phyloP scores from a whole-genome alignment of 2,113 vertebrate genomes.

The Aplodontia rufa region DNA sequence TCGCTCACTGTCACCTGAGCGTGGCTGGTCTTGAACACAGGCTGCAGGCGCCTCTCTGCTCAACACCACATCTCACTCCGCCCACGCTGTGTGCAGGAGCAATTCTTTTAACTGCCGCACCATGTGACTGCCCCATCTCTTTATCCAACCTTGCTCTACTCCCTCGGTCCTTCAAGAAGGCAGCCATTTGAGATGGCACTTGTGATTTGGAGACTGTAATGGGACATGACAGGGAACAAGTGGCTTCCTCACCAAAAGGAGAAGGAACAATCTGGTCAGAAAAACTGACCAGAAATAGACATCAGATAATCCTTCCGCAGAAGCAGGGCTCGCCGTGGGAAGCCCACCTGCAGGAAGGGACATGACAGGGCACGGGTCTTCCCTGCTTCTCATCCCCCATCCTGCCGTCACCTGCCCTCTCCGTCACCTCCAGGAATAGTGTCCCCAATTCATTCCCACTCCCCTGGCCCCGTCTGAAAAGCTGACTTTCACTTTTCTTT shows the following conservation, averaged over 20 bases:
- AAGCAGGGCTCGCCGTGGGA: neutral
- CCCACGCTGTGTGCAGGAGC: accelerated
- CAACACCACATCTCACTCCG: too few species aligned
- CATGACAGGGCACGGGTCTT: too few species aligned
- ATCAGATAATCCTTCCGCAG: neutral
- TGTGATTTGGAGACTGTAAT: neutral
- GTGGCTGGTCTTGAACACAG: neutral
- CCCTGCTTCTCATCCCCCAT: too few species aligned
- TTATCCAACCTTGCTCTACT: accelerated
- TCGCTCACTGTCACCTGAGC: neutral
- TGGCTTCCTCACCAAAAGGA: constrained; percentile 53
- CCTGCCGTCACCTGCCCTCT: too few species aligned
- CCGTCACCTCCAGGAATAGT: neutral
- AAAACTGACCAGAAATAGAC: constrained; percentile 54
- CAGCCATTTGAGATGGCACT: neutral
- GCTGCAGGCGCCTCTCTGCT: too few species aligned
- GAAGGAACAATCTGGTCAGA: constrained; percentile 52
- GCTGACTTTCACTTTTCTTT: neutral
- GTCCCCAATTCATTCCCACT: neutral
- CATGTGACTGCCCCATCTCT: too few species aligned
- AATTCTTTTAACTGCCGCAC: accelerated
- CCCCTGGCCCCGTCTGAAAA: neutral
- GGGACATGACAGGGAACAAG: accelerated
- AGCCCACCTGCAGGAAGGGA: neutral
- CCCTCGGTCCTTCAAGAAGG: neutral